Conservation (phyloP, 2,888 invertebrate species). For the Lasioglossum calceatum region DNA sequence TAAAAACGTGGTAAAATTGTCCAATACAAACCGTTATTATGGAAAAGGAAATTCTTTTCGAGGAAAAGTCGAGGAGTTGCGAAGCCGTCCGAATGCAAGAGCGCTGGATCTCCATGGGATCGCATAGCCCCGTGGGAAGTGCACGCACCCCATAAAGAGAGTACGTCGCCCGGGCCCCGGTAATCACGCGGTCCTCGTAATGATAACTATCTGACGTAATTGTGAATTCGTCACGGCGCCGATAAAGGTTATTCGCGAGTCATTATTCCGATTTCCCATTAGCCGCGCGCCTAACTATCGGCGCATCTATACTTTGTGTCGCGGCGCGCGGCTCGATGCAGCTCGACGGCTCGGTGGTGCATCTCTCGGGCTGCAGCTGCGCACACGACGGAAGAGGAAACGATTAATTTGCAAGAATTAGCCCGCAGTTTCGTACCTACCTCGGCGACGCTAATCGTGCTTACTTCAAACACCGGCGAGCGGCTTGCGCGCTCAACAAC, state of each 20-base stretch:
- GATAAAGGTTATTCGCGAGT: conserved; percentile 81
- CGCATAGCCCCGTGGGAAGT: conserved; percentile 74
- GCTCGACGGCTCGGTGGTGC: conserved; percentile 23
- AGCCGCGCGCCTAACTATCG: conserved; percentile 62
- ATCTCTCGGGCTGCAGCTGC: conserved; percentile 2
- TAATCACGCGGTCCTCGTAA: conserved; percentile 68
- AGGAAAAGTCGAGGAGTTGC: neutral
- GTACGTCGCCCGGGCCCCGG: conserved; percentile 37
- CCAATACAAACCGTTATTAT: neutral
- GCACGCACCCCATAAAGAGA: conserved; percentile 58
- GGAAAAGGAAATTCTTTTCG: neutral
- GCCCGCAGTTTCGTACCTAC: conserved; percentile 51
- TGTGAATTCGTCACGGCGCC: conserved; percentile 82
- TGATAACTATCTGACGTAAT: conserved; percentile 82
- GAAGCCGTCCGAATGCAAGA: neutral
- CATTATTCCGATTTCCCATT: conserved; percentile 80
- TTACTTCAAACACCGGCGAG: conserved; percentile 29
- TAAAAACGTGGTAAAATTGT: neutral
- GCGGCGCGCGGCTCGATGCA: conserved; percentile 29
- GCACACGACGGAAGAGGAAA: conserved; percentile 63
- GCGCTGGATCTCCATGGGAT: neutral
- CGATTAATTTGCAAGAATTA: conserved; percentile 64
- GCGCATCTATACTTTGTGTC: conserved; percentile 53
- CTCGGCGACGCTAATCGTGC: conserved; percentile 49
- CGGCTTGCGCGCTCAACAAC: conserved; percentile 3